Base-by-base conservation (phyloP, 2,888 invertebrate genomes). In the Aphodius sticticus region DNA sequence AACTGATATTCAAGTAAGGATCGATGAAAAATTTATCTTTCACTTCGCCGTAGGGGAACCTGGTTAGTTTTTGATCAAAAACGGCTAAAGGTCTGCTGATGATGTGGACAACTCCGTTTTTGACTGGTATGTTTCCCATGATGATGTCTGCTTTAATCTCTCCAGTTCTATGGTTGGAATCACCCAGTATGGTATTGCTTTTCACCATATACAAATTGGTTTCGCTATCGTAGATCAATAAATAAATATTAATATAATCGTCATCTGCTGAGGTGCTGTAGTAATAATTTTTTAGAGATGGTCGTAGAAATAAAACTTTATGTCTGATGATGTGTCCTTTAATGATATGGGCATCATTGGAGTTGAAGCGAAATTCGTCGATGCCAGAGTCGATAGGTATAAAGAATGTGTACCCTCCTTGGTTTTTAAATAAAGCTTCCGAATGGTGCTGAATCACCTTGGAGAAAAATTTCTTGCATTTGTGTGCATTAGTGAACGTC, bases 91-190 rank as follows among this genome's bases (percentile, higher is more conserved):
- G 97, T 82, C 95, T 92, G 84, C 96, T 95, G 82, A 98, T 97
- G 81, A 98, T 92, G 89, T 98, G 98, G 0, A 97, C 94, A 0
- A 98, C 97, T 16, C 98, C 97, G 86, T 97, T 97, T 86, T 93
- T 93, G 16, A 97, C 96, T 0, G 97, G 97, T 82, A 97, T 97
- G 88, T 97, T 97, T 14, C 94, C 94, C 86, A 94, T 92, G 6
- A 97, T 93, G 80, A 97, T 95, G 88, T 96, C 95, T 0, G 96
- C 95, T 82, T 95, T 89, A 1, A 96, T 96, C 12, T 95, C 95
- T 12, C 96, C 97, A 69, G 93, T 92, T 16, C 93, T 92, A 87
- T 96, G 95, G 83, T 92, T 93, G 2, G 92, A 90, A 85, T 95
- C 95, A 0, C 95, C 96, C 69, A 94, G 90, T 71, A 95, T 90